A percentile compares a stretch with the other conserved stretches of the same genome.
Conservation (phyloP, 2,113 vertebrate species). For the Pontoporia blainvillei region DNA sequence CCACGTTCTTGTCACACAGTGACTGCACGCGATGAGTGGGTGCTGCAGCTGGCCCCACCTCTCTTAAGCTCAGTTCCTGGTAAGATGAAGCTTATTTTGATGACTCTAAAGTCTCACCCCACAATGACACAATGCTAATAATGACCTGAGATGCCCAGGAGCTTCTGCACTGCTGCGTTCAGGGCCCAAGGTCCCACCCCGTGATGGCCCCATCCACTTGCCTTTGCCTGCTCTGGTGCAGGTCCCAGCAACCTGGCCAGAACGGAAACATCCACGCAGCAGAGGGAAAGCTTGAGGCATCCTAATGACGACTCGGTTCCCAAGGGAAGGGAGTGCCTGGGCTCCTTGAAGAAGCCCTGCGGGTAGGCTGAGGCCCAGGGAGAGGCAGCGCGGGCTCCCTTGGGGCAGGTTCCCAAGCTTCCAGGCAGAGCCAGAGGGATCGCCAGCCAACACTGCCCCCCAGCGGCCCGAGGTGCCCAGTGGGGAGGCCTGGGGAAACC, state of each 20-base stretch:
- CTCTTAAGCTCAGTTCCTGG: background rate
- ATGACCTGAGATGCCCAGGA: no score
- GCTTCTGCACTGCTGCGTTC: background rate
- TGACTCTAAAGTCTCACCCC: background rate
- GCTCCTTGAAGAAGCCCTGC: background rate
- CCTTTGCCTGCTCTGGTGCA: no score
- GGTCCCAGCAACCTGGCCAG: background rate
- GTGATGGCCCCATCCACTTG: accelerated
- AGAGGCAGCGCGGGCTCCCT: background rate
- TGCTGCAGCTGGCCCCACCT: background rate
- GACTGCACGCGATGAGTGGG: accelerated
- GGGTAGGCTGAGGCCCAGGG: background rate
- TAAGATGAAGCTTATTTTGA: no score
- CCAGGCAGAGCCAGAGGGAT: background rate
- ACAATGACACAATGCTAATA: accelerated
- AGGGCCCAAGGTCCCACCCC: background rate
- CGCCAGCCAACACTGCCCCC: background rate
- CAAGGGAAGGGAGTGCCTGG: background rate
- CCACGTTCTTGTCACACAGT: accelerated
- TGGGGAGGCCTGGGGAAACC: background rate
- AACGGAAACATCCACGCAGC: no score
- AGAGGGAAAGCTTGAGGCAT: background rate
- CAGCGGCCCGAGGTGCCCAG: background rate
- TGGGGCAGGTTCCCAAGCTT: background rate
- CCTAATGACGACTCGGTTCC: background rate